These are phyloP conservation scores for Chrysoperla carnea DNA, from an alignment of 1,140 invertebrate genomes.

Conservation along the genomic window DNA sequence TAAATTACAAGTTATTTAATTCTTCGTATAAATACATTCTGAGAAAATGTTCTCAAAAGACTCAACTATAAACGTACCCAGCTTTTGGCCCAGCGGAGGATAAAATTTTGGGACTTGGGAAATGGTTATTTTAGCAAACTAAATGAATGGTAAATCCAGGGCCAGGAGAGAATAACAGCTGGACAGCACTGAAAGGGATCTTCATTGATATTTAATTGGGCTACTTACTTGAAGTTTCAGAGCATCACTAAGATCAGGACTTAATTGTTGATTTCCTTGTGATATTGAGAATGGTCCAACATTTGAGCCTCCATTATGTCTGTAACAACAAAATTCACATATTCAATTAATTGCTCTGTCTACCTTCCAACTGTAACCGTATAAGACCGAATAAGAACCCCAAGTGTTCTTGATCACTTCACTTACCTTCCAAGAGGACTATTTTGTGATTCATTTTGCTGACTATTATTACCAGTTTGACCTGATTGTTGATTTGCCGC, in stretches of 20 bases:
- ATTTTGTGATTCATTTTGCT: constrained; percentile 6
- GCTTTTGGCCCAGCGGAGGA: no score
- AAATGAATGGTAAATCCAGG: constrained; percentile 32
- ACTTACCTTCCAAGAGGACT: background rate
- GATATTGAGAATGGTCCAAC: constrained; percentile 19
- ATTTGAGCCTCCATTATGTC: constrained; percentile 27
- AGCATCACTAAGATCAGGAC: constrained; percentile 45
- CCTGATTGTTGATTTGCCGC: constrained; percentile 18
- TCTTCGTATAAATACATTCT: no score
- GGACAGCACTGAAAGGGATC: no score
- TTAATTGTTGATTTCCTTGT: constrained; percentile 30
- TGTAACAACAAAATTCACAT: constrained; percentile 23
- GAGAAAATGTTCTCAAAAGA: no score
- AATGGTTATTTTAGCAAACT: constrained; percentile 36
- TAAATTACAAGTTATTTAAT: no score
- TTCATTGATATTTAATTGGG: no score
- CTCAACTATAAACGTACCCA: no score
- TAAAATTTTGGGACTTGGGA: no score
- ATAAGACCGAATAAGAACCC: no score
- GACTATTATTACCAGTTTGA: constrained; percentile 15
- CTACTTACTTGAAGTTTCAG: constrained; percentile 32
- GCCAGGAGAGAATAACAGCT: no score
- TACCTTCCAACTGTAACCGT: constrained; percentile 16
- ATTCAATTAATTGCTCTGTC: constrained; percentile 25
- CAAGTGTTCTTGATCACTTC: no score